Base-by-base conservation (phyloP, 1,140 invertebrate species). In the Diachasmimorpha longicaudata region DNA sequence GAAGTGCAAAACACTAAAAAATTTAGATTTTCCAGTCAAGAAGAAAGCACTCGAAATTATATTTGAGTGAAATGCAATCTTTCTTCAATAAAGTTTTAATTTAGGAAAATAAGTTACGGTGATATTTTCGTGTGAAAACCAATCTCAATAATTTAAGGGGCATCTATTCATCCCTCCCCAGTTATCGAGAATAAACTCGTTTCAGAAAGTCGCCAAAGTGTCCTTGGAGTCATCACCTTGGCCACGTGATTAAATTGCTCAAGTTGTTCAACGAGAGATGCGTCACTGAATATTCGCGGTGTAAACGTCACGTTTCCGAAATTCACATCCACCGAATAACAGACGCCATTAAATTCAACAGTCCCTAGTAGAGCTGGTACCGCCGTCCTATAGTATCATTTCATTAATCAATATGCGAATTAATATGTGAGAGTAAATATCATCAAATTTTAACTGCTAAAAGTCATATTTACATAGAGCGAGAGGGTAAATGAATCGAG, bases 251-350 rank as follows among this genome's bases (percentile, higher is more conserved):
- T 52, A 52, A 52, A 52, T 52, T 52, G 48, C 48, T 52, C 14
- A 19, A 52, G 48, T 52, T 16, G 48, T n/a, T 52, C 48, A 52
- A 16, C n/a, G 14, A n/a, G 48, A 52, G 58, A 25, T 63, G 11
- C 23, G 23, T 63, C 77, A 58, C 76, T 79, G 74, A 76, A 80
- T 77, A 73, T 82, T 85, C 36, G 85, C 77, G 84, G 85, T 82
- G 79, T 80, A 79, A 84, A 85, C 80, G 81, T 86, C 85, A 86
- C 85, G 85, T 85, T 84, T 78, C 80, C 75, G 67, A 76, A 80
- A 75, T 76, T 25, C 78, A 74, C 78, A 77, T 66, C 8, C 31
- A 13, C 13, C 42, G 46, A 25, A 23, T 48, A 16, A 42, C 13
- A 42, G 39, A 14, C 11, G 13, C 23, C 58, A 25, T 63, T 63